Conservation (phyloP, 2,113 vertebrate species). For the Nestor notabilis region DNA sequence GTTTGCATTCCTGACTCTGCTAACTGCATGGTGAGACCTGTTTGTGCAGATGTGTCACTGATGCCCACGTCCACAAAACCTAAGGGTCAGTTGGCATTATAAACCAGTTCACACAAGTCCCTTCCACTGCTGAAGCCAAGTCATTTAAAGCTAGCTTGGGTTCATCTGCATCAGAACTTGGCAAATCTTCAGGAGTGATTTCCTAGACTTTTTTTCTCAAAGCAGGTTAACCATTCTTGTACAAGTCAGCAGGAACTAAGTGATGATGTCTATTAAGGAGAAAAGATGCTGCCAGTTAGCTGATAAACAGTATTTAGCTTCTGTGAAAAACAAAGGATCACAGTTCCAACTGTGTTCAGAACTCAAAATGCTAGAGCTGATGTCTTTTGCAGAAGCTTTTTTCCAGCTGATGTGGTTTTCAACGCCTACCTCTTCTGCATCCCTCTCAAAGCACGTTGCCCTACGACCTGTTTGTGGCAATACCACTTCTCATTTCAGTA, state of each 20-base stretch:
- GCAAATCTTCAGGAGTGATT: neutral
- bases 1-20: neutral
- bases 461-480: neutral
- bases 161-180: neutral
- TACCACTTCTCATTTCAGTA: neutral
- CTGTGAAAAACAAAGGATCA: conserved; percentile 31
- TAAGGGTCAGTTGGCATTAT: neutral
- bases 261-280: neutral
- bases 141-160: neutral
- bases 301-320: conserved; percentile 6
- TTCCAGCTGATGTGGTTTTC: neutral
- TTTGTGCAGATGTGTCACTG: neutral
- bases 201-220: neutral
- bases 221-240: neutral
- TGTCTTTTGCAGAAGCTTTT: conserved; percentile 11
- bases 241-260: neutral
- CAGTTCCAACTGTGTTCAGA: neutral
- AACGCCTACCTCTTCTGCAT: neutral
- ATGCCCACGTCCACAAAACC: neutral
- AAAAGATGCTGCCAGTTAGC: neutral
- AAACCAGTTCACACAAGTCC: neutral
- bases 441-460: neutral
- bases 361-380: neutral
- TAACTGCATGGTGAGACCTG: neutral
- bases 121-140: neutral